Evolutionary conservation across 2,888 invertebrate genomes (phyloP).

Genomic region (Blera fallax): DNA sequence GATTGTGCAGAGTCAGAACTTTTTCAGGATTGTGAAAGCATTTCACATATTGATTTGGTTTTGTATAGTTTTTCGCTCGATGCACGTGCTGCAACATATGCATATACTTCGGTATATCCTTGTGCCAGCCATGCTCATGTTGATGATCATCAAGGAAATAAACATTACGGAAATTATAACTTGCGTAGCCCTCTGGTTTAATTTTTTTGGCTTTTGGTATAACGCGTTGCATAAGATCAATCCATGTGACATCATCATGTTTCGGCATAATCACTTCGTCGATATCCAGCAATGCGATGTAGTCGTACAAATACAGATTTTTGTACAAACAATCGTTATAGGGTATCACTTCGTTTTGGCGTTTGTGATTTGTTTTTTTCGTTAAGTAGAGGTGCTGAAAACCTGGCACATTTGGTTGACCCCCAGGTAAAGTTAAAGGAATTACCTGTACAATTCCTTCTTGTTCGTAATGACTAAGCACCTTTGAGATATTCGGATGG

Average conservation of each 20-base stretch:
- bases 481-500: slow-evolving; percentile 95
- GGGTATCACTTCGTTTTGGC: slow-evolving; percentile 96
- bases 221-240: slow-evolving; percentile 88
- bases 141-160: slow-evolving; percentile 95
- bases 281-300: slow-evolving; percentile 94
- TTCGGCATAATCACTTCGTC: slow-evolving; percentile 97
- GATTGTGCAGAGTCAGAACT: slow-evolving; percentile 94
- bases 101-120: slow-evolving; percentile 92
- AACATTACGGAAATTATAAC: slow-evolving; percentile 94
- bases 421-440: slow-evolving; percentile 92
- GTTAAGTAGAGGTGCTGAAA: slow-evolving; percentile 94
- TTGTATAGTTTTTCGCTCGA: slow-evolving; percentile 94
- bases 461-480: slow-evolving; percentile 85
- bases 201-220: slow-evolving; percentile 86
- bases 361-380: slow-evolving; percentile 95
- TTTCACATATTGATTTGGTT: slow-evolving; percentile 95
- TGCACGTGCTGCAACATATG: slow-evolving; percentile 97
- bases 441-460: slow-evolving; percentile 88
- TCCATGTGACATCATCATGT: slow-evolving; percentile 87
- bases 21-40: slow-evolving; percentile 96
- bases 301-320: slow-evolving; percentile 94
- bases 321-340: slow-evolving; percentile 98
- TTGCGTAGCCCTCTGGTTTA: slow-evolving; percentile 84
- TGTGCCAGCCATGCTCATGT: slow-evolving; percentile 90
- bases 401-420: slow-evolving; percentile 93